Evolutionary conservation across 1,140 invertebrate species (phyloP).

Genomic region (Berghia stephanieae): DNA sequence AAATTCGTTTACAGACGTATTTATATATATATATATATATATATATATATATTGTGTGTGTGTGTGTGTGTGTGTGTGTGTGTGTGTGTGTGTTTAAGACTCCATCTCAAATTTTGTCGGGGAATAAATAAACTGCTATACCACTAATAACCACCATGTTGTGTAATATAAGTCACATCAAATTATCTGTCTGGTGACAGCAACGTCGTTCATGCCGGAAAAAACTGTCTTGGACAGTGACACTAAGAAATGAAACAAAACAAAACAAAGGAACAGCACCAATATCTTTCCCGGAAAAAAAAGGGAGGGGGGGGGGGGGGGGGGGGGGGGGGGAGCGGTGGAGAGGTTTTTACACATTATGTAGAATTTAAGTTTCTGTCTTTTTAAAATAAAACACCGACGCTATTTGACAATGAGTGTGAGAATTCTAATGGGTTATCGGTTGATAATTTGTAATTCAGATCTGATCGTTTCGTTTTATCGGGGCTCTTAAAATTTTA

Average conservation of each 20-base stretch:
- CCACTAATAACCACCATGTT: neutral
- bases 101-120: neutral
- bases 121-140: neutral
- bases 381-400: too few species aligned
- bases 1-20: too few species aligned
- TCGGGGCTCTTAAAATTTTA: too few species aligned
- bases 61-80: conserved; percentile 12
- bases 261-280: conserved; percentile 17
- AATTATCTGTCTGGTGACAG: neutral
- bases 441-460: too few species aligned
- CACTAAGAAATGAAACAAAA: conserved; percentile 18
- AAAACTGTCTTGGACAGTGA: neutral
- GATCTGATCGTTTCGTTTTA: too few species aligned
- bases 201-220: neutral
- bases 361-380: too few species aligned
- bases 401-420: too few species aligned
- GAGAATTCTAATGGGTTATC: too few species aligned
- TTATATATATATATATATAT: neutral
- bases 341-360: neutral
- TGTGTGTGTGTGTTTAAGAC: neutral
- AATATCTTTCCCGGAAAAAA: neutral
- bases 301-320: neutral
- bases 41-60: neutral
- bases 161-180: neutral
- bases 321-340: neutral